Evolutionary conservation across 37 sponge, comb jelly and placozoan genomes (phyloP).

Genomic region (Diacarnus erythraeanus): DNA sequence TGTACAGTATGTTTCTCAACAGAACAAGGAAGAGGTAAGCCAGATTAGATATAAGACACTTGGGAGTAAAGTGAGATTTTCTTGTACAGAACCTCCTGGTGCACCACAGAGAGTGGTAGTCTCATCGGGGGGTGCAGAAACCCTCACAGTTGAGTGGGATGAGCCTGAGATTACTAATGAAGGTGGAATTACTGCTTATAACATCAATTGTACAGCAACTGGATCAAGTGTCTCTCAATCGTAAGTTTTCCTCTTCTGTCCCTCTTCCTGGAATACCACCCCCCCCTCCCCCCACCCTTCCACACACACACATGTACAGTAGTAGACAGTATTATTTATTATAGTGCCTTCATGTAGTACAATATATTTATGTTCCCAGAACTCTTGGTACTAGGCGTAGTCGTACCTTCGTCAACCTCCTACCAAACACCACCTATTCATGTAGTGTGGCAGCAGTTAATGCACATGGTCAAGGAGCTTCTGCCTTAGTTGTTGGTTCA

Average conservation of each 20-base stretch:
- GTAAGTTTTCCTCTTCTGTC: neutral
- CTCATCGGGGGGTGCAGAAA: neutral
- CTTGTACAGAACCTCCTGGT: constrained; percentile 4
- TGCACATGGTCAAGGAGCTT: neutral
- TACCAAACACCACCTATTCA: neutral
- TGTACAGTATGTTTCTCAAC: constrained; percentile 13
- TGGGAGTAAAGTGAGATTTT: too few species aligned
- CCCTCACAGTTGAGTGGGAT: neutral
- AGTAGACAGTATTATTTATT: neutral
- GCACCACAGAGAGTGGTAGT: neutral
- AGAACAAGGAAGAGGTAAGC: neutral
- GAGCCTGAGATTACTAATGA: neutral
- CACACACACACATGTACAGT: neutral
- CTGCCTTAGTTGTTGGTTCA: neutral
- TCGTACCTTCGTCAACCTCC: neutral
- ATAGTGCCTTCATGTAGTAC: too few species aligned
- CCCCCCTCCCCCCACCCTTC: neutral
- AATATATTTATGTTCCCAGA: neutral
- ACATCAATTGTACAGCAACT: neutral
- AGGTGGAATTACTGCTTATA: neutral
- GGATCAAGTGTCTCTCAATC: neutral
- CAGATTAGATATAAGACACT: too few species aligned
- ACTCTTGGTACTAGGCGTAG: neutral
- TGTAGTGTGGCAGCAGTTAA: constrained; percentile 3
- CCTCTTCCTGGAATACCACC: too few species aligned